Conservation (phyloP, 2,113 vertebrate species). For the Hypanus sabinus region DNA sequence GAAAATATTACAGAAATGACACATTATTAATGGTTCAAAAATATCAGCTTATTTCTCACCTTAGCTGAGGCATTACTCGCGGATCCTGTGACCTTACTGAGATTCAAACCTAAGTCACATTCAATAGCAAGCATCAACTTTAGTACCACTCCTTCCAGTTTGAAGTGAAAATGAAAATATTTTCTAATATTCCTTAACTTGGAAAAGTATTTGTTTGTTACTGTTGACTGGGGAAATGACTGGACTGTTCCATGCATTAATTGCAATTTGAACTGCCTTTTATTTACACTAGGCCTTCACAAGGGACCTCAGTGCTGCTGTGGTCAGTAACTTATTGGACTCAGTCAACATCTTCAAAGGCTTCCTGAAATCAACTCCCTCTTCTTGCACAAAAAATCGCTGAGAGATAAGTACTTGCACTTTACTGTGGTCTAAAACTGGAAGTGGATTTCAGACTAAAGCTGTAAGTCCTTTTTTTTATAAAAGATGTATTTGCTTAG, state of each 20-base stretch:
- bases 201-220: background rate
- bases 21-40: background rate
- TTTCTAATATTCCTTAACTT: background rate
- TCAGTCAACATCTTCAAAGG: background rate
- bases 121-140: background rate
- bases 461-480: background rate
- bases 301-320: background rate
- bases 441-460: background rate
- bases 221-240: background rate
- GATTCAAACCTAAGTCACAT: background rate
- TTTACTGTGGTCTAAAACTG: background rate
- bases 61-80: background rate
- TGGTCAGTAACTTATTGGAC: background rate
- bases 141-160: background rate
- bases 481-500: background rate
- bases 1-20: background rate
- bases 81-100: background rate
- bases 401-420: too few relatives aligned
- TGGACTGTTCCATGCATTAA: background rate
- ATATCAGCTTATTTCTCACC: background rate
- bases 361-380: background rate
- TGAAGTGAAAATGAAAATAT: background rate
- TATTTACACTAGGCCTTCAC: background rate
- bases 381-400: background rate
- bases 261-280: constrained; percentile 5